phyloP scores from a whole-genome alignment of 2,797 vertebrate genomes.

The Okamejei kenojei region DNA sequence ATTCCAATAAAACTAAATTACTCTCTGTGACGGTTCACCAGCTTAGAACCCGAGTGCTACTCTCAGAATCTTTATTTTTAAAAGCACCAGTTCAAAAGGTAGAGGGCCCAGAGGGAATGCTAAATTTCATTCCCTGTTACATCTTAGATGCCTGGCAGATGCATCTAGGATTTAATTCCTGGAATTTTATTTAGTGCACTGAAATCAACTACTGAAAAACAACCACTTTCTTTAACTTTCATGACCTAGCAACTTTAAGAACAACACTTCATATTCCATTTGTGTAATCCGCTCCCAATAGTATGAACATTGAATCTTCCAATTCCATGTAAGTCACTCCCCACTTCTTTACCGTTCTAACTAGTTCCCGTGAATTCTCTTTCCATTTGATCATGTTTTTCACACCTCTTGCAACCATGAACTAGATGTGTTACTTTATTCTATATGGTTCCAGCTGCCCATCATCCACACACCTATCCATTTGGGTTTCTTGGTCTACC shows the following conservation, averaged over 20 bases:
- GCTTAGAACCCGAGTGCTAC: not conserved
- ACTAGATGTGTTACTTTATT: too few species aligned
- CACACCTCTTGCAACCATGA: too few species aligned
- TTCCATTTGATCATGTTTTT: too few species aligned
- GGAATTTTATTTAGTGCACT: not conserved
- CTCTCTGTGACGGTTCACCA: not conserved
- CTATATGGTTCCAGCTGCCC: too few species aligned
- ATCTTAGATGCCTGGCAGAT: not conserved
- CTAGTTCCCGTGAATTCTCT: too few species aligned
- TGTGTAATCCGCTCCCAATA: too few species aligned
- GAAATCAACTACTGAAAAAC: not conserved
- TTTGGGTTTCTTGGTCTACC: too few species aligned
- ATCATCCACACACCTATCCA: too few species aligned
- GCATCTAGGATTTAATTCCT: not conserved
- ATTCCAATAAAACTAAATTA: not conserved
- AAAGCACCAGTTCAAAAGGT: not conserved
- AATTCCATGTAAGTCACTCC: too few species aligned
- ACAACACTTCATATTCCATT: too few species aligned
- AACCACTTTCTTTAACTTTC: not conserved
- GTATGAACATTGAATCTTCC: too few species aligned
- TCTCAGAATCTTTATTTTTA: not conserved
- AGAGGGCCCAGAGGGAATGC: not conserved
- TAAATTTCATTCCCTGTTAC: not conserved
- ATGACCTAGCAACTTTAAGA: not conserved
- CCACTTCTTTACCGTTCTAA: too few species aligned